phyloP scores from a whole-genome alignment of 2,113 vertebrate genomes.

The Istiophorus platypterus region DNA sequence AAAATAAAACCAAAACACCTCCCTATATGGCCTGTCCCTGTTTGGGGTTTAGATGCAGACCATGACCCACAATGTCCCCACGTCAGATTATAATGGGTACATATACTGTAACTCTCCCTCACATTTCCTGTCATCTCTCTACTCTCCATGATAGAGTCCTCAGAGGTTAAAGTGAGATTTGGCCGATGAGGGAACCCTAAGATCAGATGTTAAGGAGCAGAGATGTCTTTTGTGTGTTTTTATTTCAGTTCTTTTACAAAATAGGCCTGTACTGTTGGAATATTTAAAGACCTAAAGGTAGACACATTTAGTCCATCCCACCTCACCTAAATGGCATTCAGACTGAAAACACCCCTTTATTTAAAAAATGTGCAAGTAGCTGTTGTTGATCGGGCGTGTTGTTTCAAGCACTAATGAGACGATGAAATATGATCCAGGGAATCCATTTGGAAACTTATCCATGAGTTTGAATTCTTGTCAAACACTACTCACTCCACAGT shows the following conservation, averaged over 20 bases:
- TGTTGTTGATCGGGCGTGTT: neutral
- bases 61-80: neutral
- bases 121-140: neutral
- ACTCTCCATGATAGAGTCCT: neutral
- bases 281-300: slow-evolving; percentile 1
- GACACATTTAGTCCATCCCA: neutral
- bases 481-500: neutral
- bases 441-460: neutral
- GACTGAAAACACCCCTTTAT: neutral
- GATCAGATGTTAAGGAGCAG: no score
- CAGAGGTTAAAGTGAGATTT: no score
- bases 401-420: neutral
- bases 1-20: neutral
- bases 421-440: neutral
- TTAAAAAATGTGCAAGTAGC: neutral
- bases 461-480: neutral
- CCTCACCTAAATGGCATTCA: neutral
- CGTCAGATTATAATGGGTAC: neutral
- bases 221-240: no score
- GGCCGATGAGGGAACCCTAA: no score
- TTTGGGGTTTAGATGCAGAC: neutral
- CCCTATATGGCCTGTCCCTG: neutral
- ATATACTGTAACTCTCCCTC: neutral
- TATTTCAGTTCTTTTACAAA: no score
- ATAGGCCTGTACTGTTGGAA: neutral